Evolutionary conservation across 2,113 vertebrate species (phyloP), one percentile per base, ranked within the genome.

Genomic region (Callipepla squamata): DNA sequence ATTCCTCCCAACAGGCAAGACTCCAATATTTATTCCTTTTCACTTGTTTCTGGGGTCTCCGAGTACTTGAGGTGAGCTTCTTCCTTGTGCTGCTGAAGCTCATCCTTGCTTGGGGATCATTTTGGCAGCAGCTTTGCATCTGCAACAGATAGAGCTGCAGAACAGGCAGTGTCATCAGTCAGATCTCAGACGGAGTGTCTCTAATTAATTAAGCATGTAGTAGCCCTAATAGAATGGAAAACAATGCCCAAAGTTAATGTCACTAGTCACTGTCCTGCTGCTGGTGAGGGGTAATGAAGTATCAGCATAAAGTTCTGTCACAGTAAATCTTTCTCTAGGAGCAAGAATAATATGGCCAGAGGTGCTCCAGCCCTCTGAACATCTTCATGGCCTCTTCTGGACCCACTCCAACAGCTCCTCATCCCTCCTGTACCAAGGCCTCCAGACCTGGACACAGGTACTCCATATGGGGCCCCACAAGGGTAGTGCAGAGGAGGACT

Each of bases 71-170:
- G 65, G 34, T 45, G 50, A 65, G 50, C 55, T 53, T 5, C 30
- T 48, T 73, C 8, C 23, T 73, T 20, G 30, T 25, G 53, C n/a
- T 20, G 7, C 51, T 34, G 7, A 14, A 13, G 38, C 48, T 74
- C 21, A 1, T 40, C 23, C 45, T 48, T 34, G 16, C 34, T 40
- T 4, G 3, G 25, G 8, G 10, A 11, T 16, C 4, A 3, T 66
- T 32, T 44, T 34, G 38, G 17, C 45, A 26, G 51, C 1, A 1
- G 32, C 72, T 61, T 30, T 66, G 34, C 67, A 67, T 53, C 73
- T 5, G 22, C 53, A 12, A 6, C 5, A 9, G 62, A 1, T 14
- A 19, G 3, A 2, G 45, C 65, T 22, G 1, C 45, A 8, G 6
- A n/a, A 11, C 50, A 44, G 57, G 30, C 63, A 13, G 3, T 4